Base-by-base conservation (phyloP, 1,140 invertebrate species). In the Melanaphis sacchari region DNA sequence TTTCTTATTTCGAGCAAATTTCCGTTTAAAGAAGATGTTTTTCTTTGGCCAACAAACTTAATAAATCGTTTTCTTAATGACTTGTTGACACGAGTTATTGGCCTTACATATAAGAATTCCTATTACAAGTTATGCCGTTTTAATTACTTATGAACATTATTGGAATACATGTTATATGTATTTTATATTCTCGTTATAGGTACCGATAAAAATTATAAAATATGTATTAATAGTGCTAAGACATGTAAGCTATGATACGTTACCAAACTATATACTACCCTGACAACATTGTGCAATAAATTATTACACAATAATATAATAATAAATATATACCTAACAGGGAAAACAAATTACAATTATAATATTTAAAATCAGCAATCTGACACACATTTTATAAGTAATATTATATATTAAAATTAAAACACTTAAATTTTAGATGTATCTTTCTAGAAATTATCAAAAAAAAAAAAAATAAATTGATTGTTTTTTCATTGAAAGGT, bases 31-130 rank as follows among this genome's bases (percentile, higher is more conserved):
- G 24, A 84, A 84, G 40, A 84, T 84, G 31, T 82, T 84, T 84
- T 40, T 84, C 82, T 84, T 84, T 11, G 9, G 40, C 9, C 38
- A 40, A 84, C 82, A 41, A 84, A 41, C 82, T 84, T 24, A 11
- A 84, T 84, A 41, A 84, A 84, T 84, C 82, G 40, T 40, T 84
- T 82, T 41, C 40, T 84, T 76, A 76, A 84, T 40, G 82, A 84
- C 82, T 41, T 41, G 82, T 84, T 84, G 82, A 84, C 84, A 43
- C 26, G 84, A 21, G 3, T 24, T 15, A 85, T 85, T 76, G 59
- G 26, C 24, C 11, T 41, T 87, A n/a, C 84, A 26, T 18, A 41
- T 40, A 38, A 22, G 40, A 82, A 82, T 40, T 7, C 38, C 36
- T 6, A 3, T 82, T 38, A 22, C 2, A 40, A 82, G 36, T 5